Evolutionary conservation across 2,113 vertebrate species (phyloP), one percentile per base, ranked within the genome.

Genomic region (Pomatostomus ruficeps): DNA sequence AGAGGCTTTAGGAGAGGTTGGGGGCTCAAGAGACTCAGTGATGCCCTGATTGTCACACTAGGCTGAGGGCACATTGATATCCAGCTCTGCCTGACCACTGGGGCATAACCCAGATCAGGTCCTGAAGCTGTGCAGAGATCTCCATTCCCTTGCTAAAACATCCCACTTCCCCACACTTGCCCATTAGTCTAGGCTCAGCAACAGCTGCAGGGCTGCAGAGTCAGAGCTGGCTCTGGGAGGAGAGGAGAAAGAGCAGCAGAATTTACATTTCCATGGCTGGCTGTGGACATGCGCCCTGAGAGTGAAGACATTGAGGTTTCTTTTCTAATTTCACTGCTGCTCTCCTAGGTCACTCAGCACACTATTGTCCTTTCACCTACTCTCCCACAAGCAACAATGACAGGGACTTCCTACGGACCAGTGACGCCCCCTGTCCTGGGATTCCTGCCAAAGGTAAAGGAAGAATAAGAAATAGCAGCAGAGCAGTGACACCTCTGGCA

Each of bases 351-450:
- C 58, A 33, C 21, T 31, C 62, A 52, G 22, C n/a, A 82, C 20
- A 35, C 10, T 43, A 29, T 1, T 63, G 19, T 36, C n/a, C 13
- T 61, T 52, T 79, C 16, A 2, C 11, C 35, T 83, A 28, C 25
- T 59, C n/a, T 14, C 6, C 16, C 23, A 31, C 3, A 29, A 31
- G 13, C 8, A 52, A 7, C 2, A 81, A 36, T 38, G 11, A 48
- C 0, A 2, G 24, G 22, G 28, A 12, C 22, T 68, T 76, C 36
- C 36, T 23, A 6, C 3, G 6, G 36, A 51, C 25, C 74, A 55
- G 58, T 26, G 4, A 46, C 0, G 0, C 24, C 65, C 46, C 21
- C 26, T 73, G 25, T 4, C 23, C 63, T 70, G 42, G 23, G 20
- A 33, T 38, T 29, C 9, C 49, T 14, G 4, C 14, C 63, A 61